Evolutionary conservation across 2,797 vertebrate species (phyloP).

Genomic region (Pitangus sulphuratus): DNA sequence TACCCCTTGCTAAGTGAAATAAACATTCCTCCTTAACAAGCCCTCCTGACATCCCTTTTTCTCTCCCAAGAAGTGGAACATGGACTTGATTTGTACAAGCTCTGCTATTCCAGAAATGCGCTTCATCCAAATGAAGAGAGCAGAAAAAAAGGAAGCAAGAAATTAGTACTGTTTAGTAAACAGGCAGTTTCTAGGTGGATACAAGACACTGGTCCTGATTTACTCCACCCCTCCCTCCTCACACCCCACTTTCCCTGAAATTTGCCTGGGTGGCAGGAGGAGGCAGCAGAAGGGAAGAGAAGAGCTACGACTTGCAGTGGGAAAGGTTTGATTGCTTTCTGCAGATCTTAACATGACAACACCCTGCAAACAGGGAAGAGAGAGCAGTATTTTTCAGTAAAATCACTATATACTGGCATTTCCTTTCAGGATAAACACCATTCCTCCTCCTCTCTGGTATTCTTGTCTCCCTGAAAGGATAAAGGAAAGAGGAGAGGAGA

Average conservation of each 20-base stretch:
- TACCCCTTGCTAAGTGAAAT: background rate
- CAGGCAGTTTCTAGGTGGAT: conserved; percentile 50
- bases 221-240: background rate
- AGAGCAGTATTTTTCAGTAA: background rate
- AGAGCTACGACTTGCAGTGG: background rate
- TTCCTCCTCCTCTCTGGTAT: background rate
- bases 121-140: background rate
- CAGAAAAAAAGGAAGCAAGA: background rate
- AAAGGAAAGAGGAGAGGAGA: background rate
- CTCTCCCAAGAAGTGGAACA: background rate
- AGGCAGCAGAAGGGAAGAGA: background rate
- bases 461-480: background rate
- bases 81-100: background rate
- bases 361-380: background rate
- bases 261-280: background rate
- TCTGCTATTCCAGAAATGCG: conserved; percentile 21
- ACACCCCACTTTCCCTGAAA: background rate
- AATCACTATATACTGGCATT: background rate
- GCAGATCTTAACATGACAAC: background rate
- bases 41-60: background rate
- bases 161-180: conserved; percentile 24
- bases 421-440: background rate
- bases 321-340: background rate
- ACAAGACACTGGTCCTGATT: background rate
- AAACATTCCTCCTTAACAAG: background rate